phyloP scores from a whole-genome alignment of 2,888 invertebrate genomes.

The Pyralis farinalis region DNA sequence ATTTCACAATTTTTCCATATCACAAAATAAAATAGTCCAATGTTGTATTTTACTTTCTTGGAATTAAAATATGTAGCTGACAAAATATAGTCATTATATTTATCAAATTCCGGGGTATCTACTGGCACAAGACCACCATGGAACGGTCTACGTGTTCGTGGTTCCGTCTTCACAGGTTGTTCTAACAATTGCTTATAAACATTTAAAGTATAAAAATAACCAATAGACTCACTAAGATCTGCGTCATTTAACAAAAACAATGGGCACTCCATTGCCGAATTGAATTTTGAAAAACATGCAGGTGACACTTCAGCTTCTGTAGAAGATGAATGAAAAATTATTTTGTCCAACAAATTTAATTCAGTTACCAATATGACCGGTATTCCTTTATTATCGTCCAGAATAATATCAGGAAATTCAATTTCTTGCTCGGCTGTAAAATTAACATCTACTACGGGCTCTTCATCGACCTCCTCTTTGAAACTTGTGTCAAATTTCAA shows the following conservation, averaged over 20 bases:
- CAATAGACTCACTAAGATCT: slow-evolving; percentile 36
- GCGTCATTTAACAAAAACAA: slow-evolving; percentile 33
- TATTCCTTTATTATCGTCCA: slow-evolving; percentile 39
- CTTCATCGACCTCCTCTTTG: slow-evolving; percentile 22
- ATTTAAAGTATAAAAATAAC: slow-evolving; percentile 43
- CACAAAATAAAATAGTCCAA: slow-evolving; percentile 39
- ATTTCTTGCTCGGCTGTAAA: slow-evolving; percentile 37
- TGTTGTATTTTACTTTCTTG: slow-evolving; percentile 37
- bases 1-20: slow-evolving; percentile 43
- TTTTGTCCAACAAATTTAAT: slow-evolving; percentile 33
- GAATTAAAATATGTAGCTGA: slow-evolving; percentile 40
- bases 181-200: slow-evolving; percentile 37
- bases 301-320: slow-evolving; percentile 8
- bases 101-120: slow-evolving; percentile 36
- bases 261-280: slow-evolving; percentile 36
- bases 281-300: slow-evolving; percentile 38
- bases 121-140: slow-evolving; percentile 40
- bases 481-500: slow-evolving; percentile 33
- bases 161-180: slow-evolving; percentile 29
- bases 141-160: slow-evolving; percentile 35
- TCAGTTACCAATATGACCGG: slow-evolving; percentile 37
- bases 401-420: slow-evolving; percentile 41
- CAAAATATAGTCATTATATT: slow-evolving; percentile 44
- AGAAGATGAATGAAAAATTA: slow-evolving; percentile 28
- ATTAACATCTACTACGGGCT: slow-evolving; percentile 28